Evolutionary conservation across 2,113 vertebrate genomes (phyloP).

Genomic region (Stigmatopora nigra): DNA sequence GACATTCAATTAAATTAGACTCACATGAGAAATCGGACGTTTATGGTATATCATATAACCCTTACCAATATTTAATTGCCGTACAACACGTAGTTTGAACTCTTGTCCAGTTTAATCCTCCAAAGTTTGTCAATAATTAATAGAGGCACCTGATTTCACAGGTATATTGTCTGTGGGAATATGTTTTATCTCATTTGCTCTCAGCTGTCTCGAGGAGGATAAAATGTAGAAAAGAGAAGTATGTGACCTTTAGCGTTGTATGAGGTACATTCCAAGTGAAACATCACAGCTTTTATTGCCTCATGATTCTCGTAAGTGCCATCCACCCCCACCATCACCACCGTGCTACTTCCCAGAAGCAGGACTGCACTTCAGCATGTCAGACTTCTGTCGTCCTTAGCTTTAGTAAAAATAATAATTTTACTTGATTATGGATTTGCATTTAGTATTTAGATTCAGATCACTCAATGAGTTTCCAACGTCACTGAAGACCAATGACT

Average conservation of each 20-base stretch:
- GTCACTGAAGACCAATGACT: background rate
- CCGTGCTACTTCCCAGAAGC: background rate
- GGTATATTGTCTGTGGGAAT: too few relatives aligned
- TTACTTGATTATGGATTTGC: background rate
- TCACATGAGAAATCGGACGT: too few relatives aligned
- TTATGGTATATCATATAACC: too few relatives aligned
- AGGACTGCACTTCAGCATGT: background rate
- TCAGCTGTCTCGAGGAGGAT: background rate
- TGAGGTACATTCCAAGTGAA: background rate
- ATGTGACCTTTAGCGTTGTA: background rate
- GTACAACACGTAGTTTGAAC: too few relatives aligned
- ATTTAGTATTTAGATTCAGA: background rate
- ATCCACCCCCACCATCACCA: background rate
- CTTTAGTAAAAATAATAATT: background rate
- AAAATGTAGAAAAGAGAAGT: background rate
- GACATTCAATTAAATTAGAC: too few relatives aligned
- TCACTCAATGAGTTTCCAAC: background rate
- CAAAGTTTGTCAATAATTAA: slow-evolving; percentile 3
- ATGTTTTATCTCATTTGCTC: background rate
- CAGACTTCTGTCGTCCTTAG: background rate
- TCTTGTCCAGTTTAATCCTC: background rate
- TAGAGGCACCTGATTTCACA: background rate
- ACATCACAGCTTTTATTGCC: background rate
- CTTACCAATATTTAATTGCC: too few relatives aligned
- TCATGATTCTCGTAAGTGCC: background rate